phyloP scores from a whole-genome alignment of 1,140 invertebrate genomes.

The Caenorhabditis remanei region DNA sequence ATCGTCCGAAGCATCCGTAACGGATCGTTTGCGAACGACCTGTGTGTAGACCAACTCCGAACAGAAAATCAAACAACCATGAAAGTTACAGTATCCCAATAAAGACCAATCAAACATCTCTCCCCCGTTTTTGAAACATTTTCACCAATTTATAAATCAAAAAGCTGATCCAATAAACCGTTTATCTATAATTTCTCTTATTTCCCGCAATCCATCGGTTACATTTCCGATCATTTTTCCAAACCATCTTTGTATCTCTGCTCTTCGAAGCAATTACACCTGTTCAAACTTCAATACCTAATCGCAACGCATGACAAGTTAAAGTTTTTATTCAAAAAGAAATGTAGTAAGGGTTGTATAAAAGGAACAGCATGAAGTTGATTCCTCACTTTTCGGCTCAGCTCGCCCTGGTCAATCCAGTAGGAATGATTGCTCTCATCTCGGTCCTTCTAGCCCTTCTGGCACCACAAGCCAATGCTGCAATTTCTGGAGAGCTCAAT shows the following conservation, averaged over 20 bases:
- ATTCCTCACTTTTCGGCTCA: conserved; percentile 26
- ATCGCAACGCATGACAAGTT: neutral
- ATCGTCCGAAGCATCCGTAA: too few species aligned
- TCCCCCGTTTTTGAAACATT: neutral
- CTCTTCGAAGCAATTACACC: neutral
- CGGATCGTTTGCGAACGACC: too few species aligned
- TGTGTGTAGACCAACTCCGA: neutral
- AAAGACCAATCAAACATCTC: neutral
- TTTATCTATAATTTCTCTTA: neutral
- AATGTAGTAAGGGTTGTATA: conserved; percentile 4
- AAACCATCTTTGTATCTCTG: neutral
- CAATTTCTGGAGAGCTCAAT: conserved; percentile 1
- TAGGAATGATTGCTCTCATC: conserved; percentile 22
- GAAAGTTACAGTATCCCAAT: neutral
- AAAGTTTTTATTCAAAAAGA: neutral
- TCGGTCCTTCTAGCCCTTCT: neutral
- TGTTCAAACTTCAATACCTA: conserved; percentile 18
- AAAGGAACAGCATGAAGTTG: neutral
- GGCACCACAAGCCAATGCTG: neutral
- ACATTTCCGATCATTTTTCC: neutral
- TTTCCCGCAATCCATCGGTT: neutral
- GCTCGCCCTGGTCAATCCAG: neutral
- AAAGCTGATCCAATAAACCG: conserved; percentile 20
- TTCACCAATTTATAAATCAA: neutral
- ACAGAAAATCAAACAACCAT: neutral